Percentiles rank a stretch among this genome's conserved stretches.
phyloP scores from a whole-genome alignment of 2,113 vertebrate genomes.

The Harpagus bidentatus region DNA sequence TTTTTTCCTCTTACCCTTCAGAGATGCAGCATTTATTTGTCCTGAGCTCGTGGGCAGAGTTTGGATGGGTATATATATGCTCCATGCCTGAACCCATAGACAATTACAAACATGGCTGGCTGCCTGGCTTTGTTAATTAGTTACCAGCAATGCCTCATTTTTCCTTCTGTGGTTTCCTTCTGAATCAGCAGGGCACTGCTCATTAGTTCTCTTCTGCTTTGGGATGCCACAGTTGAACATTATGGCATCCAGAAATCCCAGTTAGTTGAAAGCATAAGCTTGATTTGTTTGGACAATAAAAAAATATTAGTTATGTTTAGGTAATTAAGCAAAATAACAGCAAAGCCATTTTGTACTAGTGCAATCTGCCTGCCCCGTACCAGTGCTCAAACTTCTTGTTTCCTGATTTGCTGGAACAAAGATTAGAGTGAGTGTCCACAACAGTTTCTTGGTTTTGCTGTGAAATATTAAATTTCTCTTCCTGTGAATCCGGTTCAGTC shows the following conservation, averaged over 20 bases:
- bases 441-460: neutral
- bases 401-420: neutral
- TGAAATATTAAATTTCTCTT: neutral
- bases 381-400: neutral
- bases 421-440: neutral
- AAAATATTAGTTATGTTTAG: neutral
- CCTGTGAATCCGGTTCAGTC: neutral
- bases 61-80: neutral
- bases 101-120: neutral
- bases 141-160: neutral
- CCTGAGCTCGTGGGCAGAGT: neutral
- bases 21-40: neutral
- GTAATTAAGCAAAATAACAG: slow-evolving; percentile 23
- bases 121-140: slow-evolving; percentile 47
- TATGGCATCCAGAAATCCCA: neutral
- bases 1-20: neutral
- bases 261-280: neutral
- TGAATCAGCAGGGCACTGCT: neutral
- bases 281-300: slow-evolving; percentile 5
- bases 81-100: neutral
- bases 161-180: neutral
- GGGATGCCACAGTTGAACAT: neutral
- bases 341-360: neutral
- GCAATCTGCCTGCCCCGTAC: neutral
- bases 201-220: neutral